Evolutionary conservation across 2,113 vertebrate genomes (phyloP).

Genomic region (Albula goreensis): DNA sequence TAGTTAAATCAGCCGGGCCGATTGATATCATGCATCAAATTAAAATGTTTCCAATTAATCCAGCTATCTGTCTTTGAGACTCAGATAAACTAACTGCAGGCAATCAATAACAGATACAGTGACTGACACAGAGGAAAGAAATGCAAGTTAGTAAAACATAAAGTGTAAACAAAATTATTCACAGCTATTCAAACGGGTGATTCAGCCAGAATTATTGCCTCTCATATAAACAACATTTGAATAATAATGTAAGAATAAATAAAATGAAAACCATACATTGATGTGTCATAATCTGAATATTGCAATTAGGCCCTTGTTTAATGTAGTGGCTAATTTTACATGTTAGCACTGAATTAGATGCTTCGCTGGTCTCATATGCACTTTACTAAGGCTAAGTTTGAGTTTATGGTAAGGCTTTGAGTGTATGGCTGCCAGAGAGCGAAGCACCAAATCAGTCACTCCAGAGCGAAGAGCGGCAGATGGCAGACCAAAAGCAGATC

Average conservation of each 20-base stretch:
- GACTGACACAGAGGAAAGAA: not conserved
- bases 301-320: too few relatives aligned
- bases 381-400: too few relatives aligned
- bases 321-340: too few relatives aligned
- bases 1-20: not conserved
- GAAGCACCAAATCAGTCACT: not conserved
- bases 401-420: constrained; percentile 5
- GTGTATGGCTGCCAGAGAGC: constrained; percentile 8
- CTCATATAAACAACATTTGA: not conserved
- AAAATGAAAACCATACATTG: not conserved
- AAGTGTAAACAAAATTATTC: not conserved
- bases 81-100: not conserved
- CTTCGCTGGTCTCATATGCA: too few relatives aligned
- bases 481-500: constrained; percentile 1
- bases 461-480: constrained; percentile 22
- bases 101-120: not conserved
- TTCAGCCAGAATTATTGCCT: not conserved
- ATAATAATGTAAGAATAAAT: not conserved
- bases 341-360: too few relatives aligned
- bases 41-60: not conserved
- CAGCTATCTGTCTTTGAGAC: not conserved
- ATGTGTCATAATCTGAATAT: not conserved
- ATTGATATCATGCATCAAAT: not conserved
- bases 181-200: not conserved
- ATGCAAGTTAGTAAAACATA: not conserved